These are phyloP conservation scores for Erannis defoliaria DNA, from an alignment of 2,888 invertebrate species.

Conservation along the genomic window DNA sequence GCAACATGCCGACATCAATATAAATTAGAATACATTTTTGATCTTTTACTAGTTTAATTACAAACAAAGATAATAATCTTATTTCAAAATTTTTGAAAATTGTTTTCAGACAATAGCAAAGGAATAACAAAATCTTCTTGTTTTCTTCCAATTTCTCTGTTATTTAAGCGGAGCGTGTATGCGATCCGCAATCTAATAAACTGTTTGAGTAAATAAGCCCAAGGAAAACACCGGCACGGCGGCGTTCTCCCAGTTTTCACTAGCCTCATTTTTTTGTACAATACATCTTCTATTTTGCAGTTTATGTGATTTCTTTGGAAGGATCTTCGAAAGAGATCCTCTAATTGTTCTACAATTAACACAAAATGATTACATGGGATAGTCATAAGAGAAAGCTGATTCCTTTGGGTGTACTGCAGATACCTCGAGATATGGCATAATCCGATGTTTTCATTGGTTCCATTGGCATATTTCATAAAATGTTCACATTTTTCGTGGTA, in stretches of 20 bases:
- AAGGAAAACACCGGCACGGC: conserved; percentile 27
- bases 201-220: conserved; percentile 11
- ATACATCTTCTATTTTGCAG: conserved; percentile 2
- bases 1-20: no score
- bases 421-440: conserved; percentile 17
- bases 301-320: conserved; percentile 1
- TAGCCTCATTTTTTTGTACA: not conserved
- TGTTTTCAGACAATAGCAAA: conserved; percentile 19
- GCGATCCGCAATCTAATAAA: conserved; percentile 18
- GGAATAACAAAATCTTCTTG: conserved; percentile 18
- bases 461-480: conserved; percentile 12
- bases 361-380: conserved; percentile 24
- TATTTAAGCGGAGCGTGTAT: conserved; percentile 23
- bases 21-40: no score
- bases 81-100: no score
- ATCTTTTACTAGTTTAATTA: no score
- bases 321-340: conserved; percentile 3
- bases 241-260: not conserved
- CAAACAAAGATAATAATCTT: no score
- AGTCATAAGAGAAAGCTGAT: conserved; percentile 10
- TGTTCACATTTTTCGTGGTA: conserved; percentile 7
- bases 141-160: conserved; percentile 10
- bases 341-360: conserved; percentile 16
- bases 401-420: conserved; percentile 9
- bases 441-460: not conserved